Conservation (phyloP, 2,113 vertebrate species). For the Numida meleagris region DNA sequence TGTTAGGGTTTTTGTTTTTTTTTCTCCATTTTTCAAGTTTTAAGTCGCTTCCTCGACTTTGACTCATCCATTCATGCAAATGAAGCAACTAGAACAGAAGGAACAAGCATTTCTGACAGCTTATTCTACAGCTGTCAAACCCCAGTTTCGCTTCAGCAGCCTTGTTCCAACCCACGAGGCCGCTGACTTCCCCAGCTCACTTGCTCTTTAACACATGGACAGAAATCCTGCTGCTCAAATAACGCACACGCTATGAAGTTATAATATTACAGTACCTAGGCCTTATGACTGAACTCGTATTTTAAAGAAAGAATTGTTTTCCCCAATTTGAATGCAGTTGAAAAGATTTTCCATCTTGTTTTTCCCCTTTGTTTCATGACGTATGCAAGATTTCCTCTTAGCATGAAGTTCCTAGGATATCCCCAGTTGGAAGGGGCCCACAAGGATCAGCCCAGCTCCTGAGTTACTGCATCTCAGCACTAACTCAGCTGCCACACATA, state of each 20-base stretch:
- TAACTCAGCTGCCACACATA: not conserved
- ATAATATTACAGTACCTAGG: rapidly evolving
- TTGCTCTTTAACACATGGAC: not conserved
- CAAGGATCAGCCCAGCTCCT: not conserved
- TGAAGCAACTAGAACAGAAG: not conserved
- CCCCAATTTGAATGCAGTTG: not conserved
- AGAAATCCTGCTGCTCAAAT: not conserved
- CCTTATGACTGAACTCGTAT: not conserved
- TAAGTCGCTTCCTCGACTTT: not conserved
- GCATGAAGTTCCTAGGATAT: not conserved
- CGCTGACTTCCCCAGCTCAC: not conserved
- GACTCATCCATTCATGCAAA: not conserved
- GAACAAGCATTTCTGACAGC: not conserved
- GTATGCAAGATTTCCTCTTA: too few species aligned
- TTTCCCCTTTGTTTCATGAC: not conserved
- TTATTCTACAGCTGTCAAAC: not conserved
- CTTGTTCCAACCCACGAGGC: not conserved
- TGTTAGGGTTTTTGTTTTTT: not conserved
- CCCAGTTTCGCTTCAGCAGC: not conserved
- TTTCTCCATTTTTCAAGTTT: not conserved
- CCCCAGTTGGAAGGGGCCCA: not conserved
- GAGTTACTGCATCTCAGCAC: not conserved
- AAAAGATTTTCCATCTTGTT: not conserved
- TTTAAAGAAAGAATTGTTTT: not conserved
- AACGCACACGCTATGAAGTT: rapidly evolving